phyloP scores from a whole-genome alignment of 1,140 invertebrate species.

The Archivesica marissinica region DNA sequence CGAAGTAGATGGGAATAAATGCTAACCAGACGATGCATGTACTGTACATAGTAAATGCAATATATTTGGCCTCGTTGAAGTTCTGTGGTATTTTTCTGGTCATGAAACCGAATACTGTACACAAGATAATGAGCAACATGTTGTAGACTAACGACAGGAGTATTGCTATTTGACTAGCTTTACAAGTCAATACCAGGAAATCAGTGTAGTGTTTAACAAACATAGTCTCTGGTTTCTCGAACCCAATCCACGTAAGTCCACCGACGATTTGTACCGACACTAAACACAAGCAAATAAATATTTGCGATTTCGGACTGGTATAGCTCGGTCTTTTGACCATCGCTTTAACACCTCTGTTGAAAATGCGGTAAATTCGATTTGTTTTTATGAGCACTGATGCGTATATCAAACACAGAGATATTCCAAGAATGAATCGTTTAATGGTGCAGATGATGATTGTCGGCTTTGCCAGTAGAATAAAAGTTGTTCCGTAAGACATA shows the following conservation, averaged over 20 bases:
- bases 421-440: constrained; percentile 87
- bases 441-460: constrained; percentile 87
- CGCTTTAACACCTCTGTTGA: constrained; percentile 89
- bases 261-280: constrained; percentile 85
- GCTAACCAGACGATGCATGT: constrained; percentile 91
- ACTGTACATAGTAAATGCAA: constrained; percentile 98
- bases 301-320: constrained; percentile 96
- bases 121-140: constrained; percentile 89
- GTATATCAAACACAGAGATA: constrained; percentile 90
- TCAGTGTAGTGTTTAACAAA: constrained; percentile 76
- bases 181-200: constrained; percentile 87
- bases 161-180: constrained; percentile 89
- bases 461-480: constrained; percentile 84
- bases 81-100: constrained; percentile 96
- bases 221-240: constrained; percentile 85
- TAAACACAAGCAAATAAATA: constrained; percentile 93
- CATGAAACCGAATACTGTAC: constrained; percentile 91
- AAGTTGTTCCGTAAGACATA: constrained; percentile 81
- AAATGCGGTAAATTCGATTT: constrained; percentile 90
- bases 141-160: constrained; percentile 91
- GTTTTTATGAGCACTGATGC: constrained; percentile 91
- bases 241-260: constrained; percentile 86
- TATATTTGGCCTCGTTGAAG: constrained; percentile 98
- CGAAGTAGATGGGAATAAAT: constrained; percentile 90
- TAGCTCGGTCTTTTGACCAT: constrained; percentile 95